A percentile compares a stretch with the other conserved stretches of the same genome.
These are phyloP conservation scores for Escarpia spicata DNA, from an alignment of 2,888 invertebrate genomes.

Conservation along the genomic window DNA sequence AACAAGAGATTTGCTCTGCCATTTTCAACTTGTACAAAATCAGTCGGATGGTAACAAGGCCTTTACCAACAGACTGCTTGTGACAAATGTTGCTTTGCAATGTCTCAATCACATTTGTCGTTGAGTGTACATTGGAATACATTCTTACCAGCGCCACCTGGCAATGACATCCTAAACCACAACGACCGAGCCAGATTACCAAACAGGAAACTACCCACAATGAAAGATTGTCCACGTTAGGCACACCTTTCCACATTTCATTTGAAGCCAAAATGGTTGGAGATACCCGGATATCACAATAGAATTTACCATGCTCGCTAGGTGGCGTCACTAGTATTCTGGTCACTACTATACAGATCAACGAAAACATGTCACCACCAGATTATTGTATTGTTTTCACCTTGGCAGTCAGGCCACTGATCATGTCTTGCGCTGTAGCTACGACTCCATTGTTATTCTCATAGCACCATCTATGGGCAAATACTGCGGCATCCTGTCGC, in stretches of 20 bases:
- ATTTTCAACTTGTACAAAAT: background rate
- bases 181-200: background rate
- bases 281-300: background rate
- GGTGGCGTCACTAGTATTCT: background rate
- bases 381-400: background rate
- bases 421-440: background rate
- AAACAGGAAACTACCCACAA: background rate
- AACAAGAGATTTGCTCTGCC: background rate
- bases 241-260: background rate
- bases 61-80: background rate
- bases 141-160: background rate
- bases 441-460: background rate
- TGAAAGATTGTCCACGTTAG: background rate
- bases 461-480: background rate
- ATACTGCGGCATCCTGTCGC: background rate
- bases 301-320: background rate
- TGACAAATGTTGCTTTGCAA: background rate
- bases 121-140: background rate
- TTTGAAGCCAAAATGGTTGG: background rate
- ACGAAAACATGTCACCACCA: background rate
- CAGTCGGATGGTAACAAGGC: background rate
- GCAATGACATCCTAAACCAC: background rate
- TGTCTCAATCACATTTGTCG: background rate
- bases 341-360: background rate
- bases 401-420: background rate